Conservation (phyloP, 2,113 vertebrate species). For the Probosciger aterrimus region DNA sequence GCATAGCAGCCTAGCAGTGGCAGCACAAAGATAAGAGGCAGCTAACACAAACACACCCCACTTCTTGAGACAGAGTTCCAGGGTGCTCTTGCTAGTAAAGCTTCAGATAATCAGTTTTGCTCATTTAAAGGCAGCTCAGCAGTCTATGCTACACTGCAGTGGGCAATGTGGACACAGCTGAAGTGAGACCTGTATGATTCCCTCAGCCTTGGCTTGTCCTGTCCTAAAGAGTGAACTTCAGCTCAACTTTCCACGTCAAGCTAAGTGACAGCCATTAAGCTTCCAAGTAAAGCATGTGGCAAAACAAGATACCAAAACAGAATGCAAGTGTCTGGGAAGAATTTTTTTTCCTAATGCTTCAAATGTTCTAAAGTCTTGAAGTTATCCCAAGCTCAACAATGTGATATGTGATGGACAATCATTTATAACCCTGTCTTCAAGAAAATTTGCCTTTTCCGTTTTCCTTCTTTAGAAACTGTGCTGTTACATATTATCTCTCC, state of each 20-base stretch:
- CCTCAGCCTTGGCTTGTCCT: neutral
- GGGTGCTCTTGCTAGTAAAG: neutral
- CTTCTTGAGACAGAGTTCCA: neutral
- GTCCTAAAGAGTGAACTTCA: neutral
- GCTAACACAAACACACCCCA: neutral
- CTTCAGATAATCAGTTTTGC: neutral
- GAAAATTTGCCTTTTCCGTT: neutral
- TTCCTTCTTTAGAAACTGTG: neutral
- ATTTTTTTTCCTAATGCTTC: neutral
- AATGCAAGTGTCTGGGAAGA: neutral
- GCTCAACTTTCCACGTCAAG: neutral
- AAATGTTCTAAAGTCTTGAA: neutral
- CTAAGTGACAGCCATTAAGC: neutral
- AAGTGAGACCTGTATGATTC: neutral
- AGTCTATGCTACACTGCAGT: neutral
- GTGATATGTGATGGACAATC: neutral
- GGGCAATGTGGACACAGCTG: neutral
- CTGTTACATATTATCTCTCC: slow-evolving; percentile 19
- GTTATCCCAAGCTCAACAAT: neutral
- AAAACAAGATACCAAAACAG: neutral
- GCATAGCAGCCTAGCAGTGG: neutral
- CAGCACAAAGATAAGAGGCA: neutral
- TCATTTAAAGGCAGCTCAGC: neutral
- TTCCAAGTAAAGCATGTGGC: neutral
- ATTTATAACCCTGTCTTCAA: neutral